Conservation (phyloP, 2,113 vertebrate genomes). For the Eublepharis macularius region DNA sequence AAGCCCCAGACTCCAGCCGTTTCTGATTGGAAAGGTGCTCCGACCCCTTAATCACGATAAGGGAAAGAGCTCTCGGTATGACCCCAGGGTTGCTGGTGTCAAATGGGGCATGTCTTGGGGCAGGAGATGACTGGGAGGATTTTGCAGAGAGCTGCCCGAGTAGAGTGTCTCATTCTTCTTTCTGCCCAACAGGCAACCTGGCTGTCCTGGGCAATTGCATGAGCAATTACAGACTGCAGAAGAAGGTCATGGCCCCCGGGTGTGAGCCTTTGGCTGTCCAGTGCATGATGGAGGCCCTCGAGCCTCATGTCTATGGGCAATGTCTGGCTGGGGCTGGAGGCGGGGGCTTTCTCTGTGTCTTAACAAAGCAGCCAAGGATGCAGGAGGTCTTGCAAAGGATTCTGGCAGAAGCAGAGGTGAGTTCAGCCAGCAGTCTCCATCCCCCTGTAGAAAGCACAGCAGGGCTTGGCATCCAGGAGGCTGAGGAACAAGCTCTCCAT, state of each 20-base stretch:
- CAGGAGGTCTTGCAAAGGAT: conserved; percentile 72
- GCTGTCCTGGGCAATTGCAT: conserved; percentile 80
- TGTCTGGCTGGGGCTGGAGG: conserved; percentile 92
- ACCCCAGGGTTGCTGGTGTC: no score
- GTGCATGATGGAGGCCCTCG: conserved; percentile 83
- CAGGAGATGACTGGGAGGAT: not conserved
- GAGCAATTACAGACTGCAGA: conserved; percentile 89
- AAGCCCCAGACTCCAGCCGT: no score
- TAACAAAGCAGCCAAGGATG: conserved; percentile 82
- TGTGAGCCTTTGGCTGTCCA: conserved; percentile 86
- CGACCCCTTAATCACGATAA: no score
- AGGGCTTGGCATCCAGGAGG: not conserved
- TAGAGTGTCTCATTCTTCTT: no score
- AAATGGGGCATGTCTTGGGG: no score
- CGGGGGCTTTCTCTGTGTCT: conserved; percentile 89
- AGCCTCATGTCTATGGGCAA: conserved; percentile 84
- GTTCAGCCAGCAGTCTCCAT: not conserved
- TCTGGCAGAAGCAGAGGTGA: conserved; percentile 77
- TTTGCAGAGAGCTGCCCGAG: not conserved
- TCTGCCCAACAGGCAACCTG: conserved; percentile 75
- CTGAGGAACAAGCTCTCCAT: not conserved
- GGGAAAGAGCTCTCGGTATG: no score
- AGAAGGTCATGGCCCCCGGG: conserved; percentile 91
- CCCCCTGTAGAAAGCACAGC: not conserved
- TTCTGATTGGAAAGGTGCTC: no score